Evolutionary conservation across 2,888 invertebrate species (phyloP).

Genomic region (Cetonia aurata): DNA sequence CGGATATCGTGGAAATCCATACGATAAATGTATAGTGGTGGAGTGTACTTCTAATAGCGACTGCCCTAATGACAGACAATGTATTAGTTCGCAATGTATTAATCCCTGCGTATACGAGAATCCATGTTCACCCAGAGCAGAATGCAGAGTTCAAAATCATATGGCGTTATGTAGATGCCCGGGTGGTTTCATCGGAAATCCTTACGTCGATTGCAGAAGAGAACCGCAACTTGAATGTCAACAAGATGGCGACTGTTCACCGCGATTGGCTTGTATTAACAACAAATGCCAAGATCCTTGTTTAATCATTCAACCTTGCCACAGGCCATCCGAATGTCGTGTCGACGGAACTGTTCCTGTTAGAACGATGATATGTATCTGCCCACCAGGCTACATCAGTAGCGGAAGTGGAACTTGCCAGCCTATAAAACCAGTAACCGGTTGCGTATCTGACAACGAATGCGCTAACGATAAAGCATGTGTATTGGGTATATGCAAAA

Average conservation of each 20-base stretch:
- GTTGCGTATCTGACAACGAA: constrained; percentile 82
- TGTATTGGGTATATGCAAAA: constrained; percentile 81
- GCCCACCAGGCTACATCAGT: constrained; percentile 89
- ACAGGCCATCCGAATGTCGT: constrained; percentile 82
- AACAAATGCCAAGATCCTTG: constrained; percentile 89
- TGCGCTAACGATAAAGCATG: constrained; percentile 85
- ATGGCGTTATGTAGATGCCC: constrained; percentile 89
- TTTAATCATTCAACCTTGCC: constrained; percentile 81
- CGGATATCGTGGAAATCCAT: constrained; percentile 86
- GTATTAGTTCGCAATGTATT: constrained; percentile 87
- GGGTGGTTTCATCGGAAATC: constrained; percentile 81
- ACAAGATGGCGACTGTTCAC: constrained; percentile 85
- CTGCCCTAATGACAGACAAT: constrained; percentile 87
- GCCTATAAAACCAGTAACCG: constrained; percentile 75
- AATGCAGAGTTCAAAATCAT: constrained; percentile 86
- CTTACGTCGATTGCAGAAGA: constrained; percentile 83
- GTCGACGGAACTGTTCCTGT: constrained; percentile 86
- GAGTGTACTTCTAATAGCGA: constrained; percentile 90
- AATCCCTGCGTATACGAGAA: constrained; percentile 85
- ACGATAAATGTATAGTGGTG: constrained; percentile 79
- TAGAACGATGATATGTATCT: constrained; percentile 90
- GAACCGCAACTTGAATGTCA: constrained; percentile 82
- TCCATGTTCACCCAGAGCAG: constrained; percentile 81
- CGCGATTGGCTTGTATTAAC: constrained; percentile 83
- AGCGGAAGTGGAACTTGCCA: constrained; percentile 85